Base-by-base conservation (phyloP, 2,888 invertebrate genomes). In the Drosophila phalerata region DNA sequence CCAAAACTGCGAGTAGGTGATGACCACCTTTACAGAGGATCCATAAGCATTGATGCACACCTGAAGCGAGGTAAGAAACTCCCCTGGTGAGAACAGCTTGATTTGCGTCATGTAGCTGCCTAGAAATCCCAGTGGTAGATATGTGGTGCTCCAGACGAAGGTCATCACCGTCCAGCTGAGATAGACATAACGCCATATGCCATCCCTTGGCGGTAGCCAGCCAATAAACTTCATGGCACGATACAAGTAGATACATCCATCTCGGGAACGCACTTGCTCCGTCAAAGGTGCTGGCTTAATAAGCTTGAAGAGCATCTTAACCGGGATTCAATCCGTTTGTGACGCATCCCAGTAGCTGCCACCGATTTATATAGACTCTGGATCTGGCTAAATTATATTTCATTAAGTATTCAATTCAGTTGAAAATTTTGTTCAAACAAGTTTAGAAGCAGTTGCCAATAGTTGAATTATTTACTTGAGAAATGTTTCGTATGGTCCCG, bases 11-110 rank as follows among this genome's bases (percentile, higher is more conserved):
- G 73, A 63, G 5, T 74, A 77, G 5, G 85, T 79, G 0, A 84
- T 72, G 13, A 69, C 47, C 45, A 78, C 68, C 73, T 90, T 90
- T 0, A 80, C 65, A 1, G 79, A 81, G n/a, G 84, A 81, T 1
- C 90, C 89, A 8, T 77, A 74, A 0, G 77, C 77, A 45, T 90
- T 90, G 22, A 90, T 61, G 63, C 80, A 76, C 17, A 79, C 77
- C 65, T 89, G 88, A 30, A 90, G 69, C 0, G 90, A 90, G 9
- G 90, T 87, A 0, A 90, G 71, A 25, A 90, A 89, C 30, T 81
- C 81, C 5, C 83, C 81, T 0, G 88, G 84, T 8, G 73, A 48
- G 43, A 90, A 89, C 15, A 57, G 19, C 30, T 72, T 82, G 5
- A 82, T 78, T 28, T 77, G 70, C 2, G 73, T 79, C 19, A 77